Evolutionary conservation across 2,797 vertebrate genomes (phyloP).

Genomic region (Platyrinchus mystaceus): DNA sequence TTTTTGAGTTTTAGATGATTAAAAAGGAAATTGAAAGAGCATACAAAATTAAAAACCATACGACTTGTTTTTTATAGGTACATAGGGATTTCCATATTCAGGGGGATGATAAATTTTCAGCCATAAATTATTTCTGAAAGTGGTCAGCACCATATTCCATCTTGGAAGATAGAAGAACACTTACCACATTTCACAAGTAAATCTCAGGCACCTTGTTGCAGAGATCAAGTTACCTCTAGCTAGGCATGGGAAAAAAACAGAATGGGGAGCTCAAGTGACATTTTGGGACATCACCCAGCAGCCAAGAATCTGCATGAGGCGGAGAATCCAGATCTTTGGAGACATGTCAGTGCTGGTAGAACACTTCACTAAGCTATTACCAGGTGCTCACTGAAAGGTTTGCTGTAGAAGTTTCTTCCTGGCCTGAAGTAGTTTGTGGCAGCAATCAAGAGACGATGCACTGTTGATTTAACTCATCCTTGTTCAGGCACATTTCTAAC

Average conservation of each 20-base stretch:
- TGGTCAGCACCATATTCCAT: background rate
- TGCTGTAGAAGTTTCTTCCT: background rate
- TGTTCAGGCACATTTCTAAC: background rate
- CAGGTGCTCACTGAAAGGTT: background rate
- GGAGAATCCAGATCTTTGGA: background rate
- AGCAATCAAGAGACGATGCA: background rate
- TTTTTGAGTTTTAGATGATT: background rate
- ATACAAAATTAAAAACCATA: background rate
- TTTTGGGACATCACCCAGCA: background rate
- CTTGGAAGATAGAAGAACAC: background rate
- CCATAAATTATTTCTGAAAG: background rate
- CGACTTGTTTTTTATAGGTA: background rate
- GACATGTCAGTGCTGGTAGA: background rate
- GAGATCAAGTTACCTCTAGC: background rate
- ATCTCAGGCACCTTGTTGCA: background rate
- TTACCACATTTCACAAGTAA: background rate
- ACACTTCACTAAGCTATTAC: background rate
- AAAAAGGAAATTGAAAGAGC: background rate
- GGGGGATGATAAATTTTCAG: background rate
- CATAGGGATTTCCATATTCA: background rate
- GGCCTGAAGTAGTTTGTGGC: background rate
- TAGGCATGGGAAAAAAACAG: background rate
- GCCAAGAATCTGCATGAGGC: background rate
- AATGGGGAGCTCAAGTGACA: background rate
- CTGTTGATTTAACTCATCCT: background rate